Percentiles rank a stretch among this genome's conserved stretches.
Evolutionary conservation across 1,140 invertebrate genomes (phyloP).

Genomic region (Eufriesea mexicana): DNA sequence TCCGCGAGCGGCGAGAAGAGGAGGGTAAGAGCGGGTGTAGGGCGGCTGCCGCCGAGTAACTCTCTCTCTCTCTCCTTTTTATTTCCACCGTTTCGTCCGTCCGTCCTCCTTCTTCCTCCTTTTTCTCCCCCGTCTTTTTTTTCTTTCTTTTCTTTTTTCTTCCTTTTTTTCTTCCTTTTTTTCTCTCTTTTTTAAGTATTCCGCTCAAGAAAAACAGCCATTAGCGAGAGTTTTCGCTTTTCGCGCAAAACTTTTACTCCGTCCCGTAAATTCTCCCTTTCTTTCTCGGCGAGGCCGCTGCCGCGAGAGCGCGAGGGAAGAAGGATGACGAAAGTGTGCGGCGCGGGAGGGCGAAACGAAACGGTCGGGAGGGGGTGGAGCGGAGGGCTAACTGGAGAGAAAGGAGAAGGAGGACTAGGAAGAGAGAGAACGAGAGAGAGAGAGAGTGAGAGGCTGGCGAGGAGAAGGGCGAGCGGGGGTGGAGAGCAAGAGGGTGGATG

Average conservation of each 20-base stretch:
- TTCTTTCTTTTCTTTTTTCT: constrained; percentile 67
- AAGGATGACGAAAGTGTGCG: constrained; percentile 51
- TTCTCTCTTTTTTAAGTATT: constrained; percentile 78
- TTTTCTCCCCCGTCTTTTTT: constrained; percentile 67
- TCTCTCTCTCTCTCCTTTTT: constrained; percentile 78
- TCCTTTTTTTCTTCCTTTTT: constrained; percentile 2
- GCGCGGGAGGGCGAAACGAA: constrained; percentile 47
- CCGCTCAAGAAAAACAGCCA: constrained; percentile 81
- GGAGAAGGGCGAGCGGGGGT: neutral
- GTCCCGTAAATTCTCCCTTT: constrained; percentile 74
- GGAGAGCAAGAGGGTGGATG: constrained; percentile 50
- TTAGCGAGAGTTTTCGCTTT: constrained; percentile 82
- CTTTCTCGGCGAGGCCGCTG: constrained; percentile 18
- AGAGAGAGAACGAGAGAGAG: neutral
- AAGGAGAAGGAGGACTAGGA: constrained; percentile 21
- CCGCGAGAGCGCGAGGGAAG: constrained; percentile 44
- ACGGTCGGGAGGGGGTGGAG: constrained; percentile 19
- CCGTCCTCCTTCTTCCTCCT: neutral
- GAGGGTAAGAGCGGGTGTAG: constrained; percentile 42
- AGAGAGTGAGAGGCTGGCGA: neutral
- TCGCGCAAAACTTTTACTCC: constrained; percentile 80
- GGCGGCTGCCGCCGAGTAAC: constrained; percentile 59
- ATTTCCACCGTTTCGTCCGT: constrained; percentile 68
- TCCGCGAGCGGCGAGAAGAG: constrained; percentile 52
- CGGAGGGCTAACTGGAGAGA: constrained; percentile 56